Evolutionary conservation across 2,888 invertebrate genomes (phyloP), one percentile per base, ranked within the genome.

Genomic region (Callyntrura sp.): DNA sequence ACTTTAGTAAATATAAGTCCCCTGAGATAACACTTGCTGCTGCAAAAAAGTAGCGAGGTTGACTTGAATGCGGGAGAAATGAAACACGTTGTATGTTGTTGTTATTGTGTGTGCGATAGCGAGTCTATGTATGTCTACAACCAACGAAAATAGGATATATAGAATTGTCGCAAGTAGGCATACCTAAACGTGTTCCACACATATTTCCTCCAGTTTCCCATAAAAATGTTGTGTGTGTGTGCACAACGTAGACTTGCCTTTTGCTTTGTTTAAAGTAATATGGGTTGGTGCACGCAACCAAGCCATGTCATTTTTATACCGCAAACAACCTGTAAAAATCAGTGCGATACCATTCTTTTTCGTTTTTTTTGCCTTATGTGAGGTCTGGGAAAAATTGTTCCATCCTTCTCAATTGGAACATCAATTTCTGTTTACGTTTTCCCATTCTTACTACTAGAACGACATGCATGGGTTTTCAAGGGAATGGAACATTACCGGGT

Each of bases 1-100:
- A 70, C 73, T 79, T 81, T 55, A n/a, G 87, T 82, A 82, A 82
- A 87, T 81, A 82, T 73, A 87, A 82, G 68, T 87, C 87, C 87
- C 87, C 73, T 81, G 87, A 82, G 87, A 87, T 68, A 81, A 87
- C 82, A 87, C 87, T 87, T 87, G 87, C 81, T 87, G 87, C 81
- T 87, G 81, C 12, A 28, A n/a, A 25, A 28, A 14, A 35, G 65
- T 35, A 25, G 65, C 35, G 62, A 48, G 20, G 25, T 25, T 73
- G 70, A 45, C 65, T 70, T 48, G 76, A 51, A n/a, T 51, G 76
- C 51, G 25, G 51, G 76, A 35, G 35, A 35, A 35, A 51, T 51
- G 76, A 76, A 76, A n/a, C 76, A 51, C 25, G 76, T 76, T 51
- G 48, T 68, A n/a, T 60, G n/a, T 51, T 60, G 68, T 68, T 60